A percentile compares a stretch with the other conserved stretches of the same genome.
phyloP scores from a whole-genome alignment of 1,140 invertebrate species.

The Drosophila nannoptera region DNA sequence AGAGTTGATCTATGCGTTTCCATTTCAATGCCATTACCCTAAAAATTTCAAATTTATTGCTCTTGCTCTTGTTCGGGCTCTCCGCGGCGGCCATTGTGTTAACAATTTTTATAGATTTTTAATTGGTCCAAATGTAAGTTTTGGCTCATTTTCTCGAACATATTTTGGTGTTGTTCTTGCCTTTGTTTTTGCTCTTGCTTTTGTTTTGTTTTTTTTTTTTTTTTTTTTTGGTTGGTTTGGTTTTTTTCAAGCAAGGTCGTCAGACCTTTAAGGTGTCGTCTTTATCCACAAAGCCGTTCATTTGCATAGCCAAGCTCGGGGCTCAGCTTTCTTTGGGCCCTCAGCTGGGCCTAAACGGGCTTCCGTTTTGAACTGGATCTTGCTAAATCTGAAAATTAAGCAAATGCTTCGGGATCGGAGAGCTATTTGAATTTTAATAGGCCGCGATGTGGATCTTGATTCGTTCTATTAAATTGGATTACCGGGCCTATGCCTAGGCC shows the following conservation, averaged over 20 bases:
- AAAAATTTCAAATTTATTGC: conserved; percentile 21
- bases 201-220: background rate
- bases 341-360: conserved; percentile 1
- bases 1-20: conserved; percentile 1
- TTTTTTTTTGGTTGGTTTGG: background rate
- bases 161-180: too few species aligned
- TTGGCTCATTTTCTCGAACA: background rate
- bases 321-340: conserved; percentile 2
- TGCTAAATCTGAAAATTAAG: conserved; percentile 15
- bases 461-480: conserved; percentile 10
- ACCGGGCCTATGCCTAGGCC: too few species aligned
- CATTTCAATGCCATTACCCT: conserved; percentile 19
- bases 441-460: background rate
- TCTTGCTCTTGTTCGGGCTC: conserved; percentile 31
- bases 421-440: background rate
- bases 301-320: conserved; percentile 5
- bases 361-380: conserved; percentile 5
- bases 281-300: background rate
- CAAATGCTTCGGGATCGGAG: background rate
- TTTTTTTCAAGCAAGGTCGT: conserved; percentile 12
- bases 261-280: conserved; percentile 4
- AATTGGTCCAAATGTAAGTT: conserved; percentile 35
- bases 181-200: background rate
- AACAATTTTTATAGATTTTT: conserved; percentile 57
- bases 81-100: conserved; percentile 7